Conservation (phyloP, 1,140 invertebrate species). For the Penaeus japonicus region DNA sequence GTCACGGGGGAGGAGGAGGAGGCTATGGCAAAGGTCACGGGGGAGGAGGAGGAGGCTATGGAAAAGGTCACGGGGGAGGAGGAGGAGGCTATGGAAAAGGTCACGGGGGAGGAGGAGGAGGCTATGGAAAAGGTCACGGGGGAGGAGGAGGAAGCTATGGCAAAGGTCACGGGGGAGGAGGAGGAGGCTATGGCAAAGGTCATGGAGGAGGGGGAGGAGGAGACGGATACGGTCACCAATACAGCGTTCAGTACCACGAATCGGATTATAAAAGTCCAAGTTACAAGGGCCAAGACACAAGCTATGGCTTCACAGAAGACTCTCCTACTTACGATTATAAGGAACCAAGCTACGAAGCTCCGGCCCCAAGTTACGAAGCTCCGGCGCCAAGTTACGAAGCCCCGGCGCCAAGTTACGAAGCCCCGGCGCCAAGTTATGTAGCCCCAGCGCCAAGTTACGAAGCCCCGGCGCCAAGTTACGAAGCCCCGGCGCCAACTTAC, state of each 20-base stretch:
- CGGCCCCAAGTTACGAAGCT: neutral
- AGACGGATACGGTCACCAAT: neutral
- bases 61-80: neutral
- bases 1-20: neutral
- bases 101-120: neutral
- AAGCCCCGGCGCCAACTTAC: neutral
- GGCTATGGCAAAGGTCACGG: neutral
- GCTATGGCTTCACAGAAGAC: neutral
- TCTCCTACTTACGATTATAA: neutral
- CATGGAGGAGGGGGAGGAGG: neutral
- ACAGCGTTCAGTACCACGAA: neutral
- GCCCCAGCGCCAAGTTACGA: conserved; percentile 44
- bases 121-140: conserved; percentile 1
- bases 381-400: neutral
- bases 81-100: conserved; percentile 13
- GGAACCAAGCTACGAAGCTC: neutral
- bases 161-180: neutral
- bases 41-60: neutral
- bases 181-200: neutral
- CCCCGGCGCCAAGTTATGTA: conserved; percentile 35
- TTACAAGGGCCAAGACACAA: neutral
- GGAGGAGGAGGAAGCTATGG: neutral
- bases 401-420: conserved; percentile 42
- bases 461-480: conserved; percentile 17
- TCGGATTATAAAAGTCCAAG: neutral